Base-by-base conservation (phyloP, 2,113 vertebrate genomes). In the Gracilinanus agilis region DNA sequence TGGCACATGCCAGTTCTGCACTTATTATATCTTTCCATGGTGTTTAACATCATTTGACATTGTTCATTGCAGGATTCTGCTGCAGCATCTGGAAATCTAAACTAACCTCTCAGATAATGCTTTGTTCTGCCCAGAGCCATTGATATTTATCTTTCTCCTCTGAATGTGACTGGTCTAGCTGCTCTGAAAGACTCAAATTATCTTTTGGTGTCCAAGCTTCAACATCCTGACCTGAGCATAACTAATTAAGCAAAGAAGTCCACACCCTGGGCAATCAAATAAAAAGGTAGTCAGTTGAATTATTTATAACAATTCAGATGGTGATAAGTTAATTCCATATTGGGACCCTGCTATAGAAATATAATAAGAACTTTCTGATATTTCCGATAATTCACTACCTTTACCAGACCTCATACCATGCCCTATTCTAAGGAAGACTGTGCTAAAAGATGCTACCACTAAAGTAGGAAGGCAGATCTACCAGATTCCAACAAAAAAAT, bases 81-180 rank as follows among this genome's bases (percentile, higher is more conserved):
- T 92, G 56, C 55, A 98, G 95, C 97, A 97, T 98, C 97, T 98
- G 97, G 95, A 98, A 97, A 96, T 94, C 95, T 93, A 53, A 96
- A 91, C 94, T 97, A 91, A 96, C 94, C 93, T 97, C 94, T 96
- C 96, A 93, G 90, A 91, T 40, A 9, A 95, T 93, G 90, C 90
- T 96, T 83, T 95, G 40, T 88, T 75, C 89, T 97, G 97, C 94
- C 95, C 95, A 94, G 92, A 98, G 97, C 96, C 97, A 93, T 97
- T 97, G 93, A 90, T 97, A 98, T 91, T 97, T 96, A 96, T 97
- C 94, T 97, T 95, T 95, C 94, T 97, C 96, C 97, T 98, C 96
- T 97, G 88, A 97, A 96, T 96, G 54, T 97, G 90, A 94, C 89
- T 53, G 93, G 55, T 94, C 88, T 89, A 98, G 90, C 89, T 54